Evolutionary conservation across 64 coral and sea anemone genomes (phyloP).

Genomic region (Montipora efflorescens): DNA sequence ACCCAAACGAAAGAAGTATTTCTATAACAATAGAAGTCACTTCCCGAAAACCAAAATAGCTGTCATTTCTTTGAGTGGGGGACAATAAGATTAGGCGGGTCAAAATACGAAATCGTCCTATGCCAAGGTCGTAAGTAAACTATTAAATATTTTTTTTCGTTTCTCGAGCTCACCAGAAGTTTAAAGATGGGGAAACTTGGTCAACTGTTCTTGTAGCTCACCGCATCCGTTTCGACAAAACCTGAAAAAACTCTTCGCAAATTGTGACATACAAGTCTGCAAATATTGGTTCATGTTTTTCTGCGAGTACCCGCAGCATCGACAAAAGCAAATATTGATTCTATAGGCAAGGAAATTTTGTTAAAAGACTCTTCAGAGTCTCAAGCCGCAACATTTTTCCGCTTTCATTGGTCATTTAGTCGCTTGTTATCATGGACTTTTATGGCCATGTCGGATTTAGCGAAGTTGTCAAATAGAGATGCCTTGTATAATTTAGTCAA

Average conservation of each 20-base stretch:
- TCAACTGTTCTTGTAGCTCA: not conserved
- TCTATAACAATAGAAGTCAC: too few species aligned
- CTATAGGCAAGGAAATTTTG: not conserved
- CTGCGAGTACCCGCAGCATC: not conserved
- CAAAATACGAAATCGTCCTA: not conserved
- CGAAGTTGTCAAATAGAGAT: not conserved
- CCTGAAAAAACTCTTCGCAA: not conserved
- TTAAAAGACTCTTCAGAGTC: not conserved
- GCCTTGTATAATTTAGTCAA: not conserved
- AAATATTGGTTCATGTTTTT: constrained; percentile 12
- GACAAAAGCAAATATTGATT: constrained; percentile 4
- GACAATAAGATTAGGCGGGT: too few species aligned
- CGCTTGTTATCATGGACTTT: not conserved
- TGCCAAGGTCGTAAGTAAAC: not conserved
- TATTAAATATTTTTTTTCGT: not conserved
- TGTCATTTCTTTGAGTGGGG: too few species aligned
- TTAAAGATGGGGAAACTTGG: not conserved
- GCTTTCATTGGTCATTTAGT: not conserved
- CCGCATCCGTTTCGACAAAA: not conserved
- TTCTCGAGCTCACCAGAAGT: not conserved
- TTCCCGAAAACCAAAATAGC: too few species aligned
- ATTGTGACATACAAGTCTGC: not conserved
- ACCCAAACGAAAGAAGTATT: too few species aligned
- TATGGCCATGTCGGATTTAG: not conserved
- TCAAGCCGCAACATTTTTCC: not conserved